Evolutionary conservation across 2,888 invertebrate species (phyloP).

Genomic region (Bellardia pandia): DNA sequence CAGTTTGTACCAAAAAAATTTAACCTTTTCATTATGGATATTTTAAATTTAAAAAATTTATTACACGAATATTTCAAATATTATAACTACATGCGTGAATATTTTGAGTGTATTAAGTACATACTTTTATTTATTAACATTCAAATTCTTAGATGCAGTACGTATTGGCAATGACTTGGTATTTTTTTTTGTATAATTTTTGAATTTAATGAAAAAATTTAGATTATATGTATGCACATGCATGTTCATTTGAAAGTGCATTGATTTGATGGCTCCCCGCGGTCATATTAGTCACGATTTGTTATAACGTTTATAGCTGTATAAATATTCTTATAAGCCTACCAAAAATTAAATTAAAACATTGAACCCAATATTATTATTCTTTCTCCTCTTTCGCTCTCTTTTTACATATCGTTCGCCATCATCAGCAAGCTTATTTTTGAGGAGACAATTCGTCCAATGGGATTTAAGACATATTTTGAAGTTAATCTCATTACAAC

Average conservation of each 20-base stretch:
- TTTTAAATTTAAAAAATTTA: no score
- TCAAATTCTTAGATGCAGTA: constrained; percentile 37
- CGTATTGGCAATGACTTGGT: constrained; percentile 58
- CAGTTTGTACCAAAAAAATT: no score
- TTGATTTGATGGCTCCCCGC: constrained; percentile 78
- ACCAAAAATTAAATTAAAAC: background rate
- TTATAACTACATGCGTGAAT: constrained; percentile 1
- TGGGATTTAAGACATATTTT: constrained; percentile 56
- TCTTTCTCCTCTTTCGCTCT: background rate
- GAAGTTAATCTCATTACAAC: constrained; percentile 68
- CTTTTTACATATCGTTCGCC: constrained; percentile 1
- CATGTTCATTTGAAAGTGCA: constrained; percentile 69
- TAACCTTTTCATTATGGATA: no score
- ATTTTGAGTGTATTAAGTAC: constrained; percentile 35
- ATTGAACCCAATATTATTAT: constrained; percentile 32
- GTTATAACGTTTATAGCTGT: constrained; percentile 70
- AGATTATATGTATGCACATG: no score
- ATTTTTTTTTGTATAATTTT: constrained; percentile 44
- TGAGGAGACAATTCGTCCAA: constrained; percentile 55
- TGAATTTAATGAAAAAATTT: constrained; percentile 54
- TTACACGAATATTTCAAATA: background rate
- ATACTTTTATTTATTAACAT: constrained; percentile 21
- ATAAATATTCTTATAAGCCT: constrained; percentile 37
- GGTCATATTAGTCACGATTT: constrained; percentile 83
- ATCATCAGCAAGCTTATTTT: constrained; percentile 9